A percentile compares a stretch with the other conserved stretches of the same genome.
phyloP scores from a whole-genome alignment of 2,113 vertebrate genomes.

The Otus sunia region DNA sequence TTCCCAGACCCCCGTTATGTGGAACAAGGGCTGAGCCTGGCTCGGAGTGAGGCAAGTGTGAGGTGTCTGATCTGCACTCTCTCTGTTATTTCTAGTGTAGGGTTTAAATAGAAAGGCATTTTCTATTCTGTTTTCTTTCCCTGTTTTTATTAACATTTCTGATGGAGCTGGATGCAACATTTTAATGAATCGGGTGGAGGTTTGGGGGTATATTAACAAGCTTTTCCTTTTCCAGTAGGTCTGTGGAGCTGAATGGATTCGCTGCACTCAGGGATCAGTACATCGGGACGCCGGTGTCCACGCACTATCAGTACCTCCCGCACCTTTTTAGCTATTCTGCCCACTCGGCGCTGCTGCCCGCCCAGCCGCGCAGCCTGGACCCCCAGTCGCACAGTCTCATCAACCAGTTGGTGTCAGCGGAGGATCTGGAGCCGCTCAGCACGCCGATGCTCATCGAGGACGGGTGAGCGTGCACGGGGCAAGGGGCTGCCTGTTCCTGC shows the following conservation, averaged over 20 bases:
- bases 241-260: constrained; percentile 93
- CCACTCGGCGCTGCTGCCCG: constrained; percentile 87
- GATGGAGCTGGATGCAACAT: rapidly evolving
- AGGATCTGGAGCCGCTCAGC: constrained; percentile 88
- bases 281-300: constrained; percentile 87
- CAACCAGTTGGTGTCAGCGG: constrained; percentile 90
- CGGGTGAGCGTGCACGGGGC: constrained; percentile 78
- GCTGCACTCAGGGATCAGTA: constrained; percentile 93
- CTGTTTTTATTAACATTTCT: rapidly evolving
- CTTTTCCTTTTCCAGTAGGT: constrained; percentile 80
- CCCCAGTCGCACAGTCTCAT: constrained; percentile 93
- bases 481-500: background rate
- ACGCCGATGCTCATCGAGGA: constrained; percentile 98
- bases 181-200: rapidly evolving
- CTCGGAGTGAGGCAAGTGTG: rapidly evolving
- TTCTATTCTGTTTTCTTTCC: background rate
- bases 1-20: background rate
- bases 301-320: constrained; percentile 94
- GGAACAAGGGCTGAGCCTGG: background rate
- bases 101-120: background rate
- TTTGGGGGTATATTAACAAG: background rate
- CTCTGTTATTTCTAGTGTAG: background rate
- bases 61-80: background rate
- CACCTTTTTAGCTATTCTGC: constrained; percentile 93
- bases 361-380: constrained; percentile 87